Conservation (phyloP, 2,797 vertebrate genomes). For the Euthynnus affinis region DNA sequence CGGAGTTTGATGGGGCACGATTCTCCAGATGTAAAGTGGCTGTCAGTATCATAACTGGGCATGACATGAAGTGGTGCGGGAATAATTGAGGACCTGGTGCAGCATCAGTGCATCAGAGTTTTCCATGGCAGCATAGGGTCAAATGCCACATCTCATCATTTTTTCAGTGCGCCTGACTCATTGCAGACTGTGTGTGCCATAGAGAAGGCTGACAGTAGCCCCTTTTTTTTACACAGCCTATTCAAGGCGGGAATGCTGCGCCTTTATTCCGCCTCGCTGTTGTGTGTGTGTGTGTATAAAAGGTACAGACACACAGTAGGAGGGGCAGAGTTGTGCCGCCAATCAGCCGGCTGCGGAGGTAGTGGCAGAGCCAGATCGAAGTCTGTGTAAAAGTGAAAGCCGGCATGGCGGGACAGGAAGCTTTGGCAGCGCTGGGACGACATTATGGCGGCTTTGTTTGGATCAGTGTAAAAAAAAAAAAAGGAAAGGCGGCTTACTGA, state of each 20-base stretch:
- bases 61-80: constrained; percentile 10
- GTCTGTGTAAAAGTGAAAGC: neutral
- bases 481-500: too few relatives aligned
- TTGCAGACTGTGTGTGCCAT: neutral
- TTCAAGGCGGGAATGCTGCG: too few relatives aligned
- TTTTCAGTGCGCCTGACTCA: constrained; percentile 22
- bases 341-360: neutral
- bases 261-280: too few relatives aligned
- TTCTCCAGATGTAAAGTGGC: constrained; percentile 34
- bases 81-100: constrained; percentile 38
- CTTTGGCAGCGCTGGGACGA: too few relatives aligned
- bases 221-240: too few relatives aligned
- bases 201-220: constrained; percentile 16
- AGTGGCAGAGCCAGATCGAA: neutral
- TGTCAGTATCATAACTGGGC: constrained; percentile 23
- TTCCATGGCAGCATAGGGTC: constrained; percentile 13
- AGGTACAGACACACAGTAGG: too few relatives aligned
- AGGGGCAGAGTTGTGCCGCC: too few relatives aligned
- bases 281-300: too few relatives aligned
- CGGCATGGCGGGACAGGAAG: too few relatives aligned
- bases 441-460: too few relatives aligned
- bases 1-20: constrained; percentile 5
- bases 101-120: constrained; percentile 22
- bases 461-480: too few relatives aligned
- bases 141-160: constrained; percentile 21